Evolutionary conservation across 2,113 vertebrate genomes (phyloP).

Genomic region (Pituophis catenifer): DNA sequence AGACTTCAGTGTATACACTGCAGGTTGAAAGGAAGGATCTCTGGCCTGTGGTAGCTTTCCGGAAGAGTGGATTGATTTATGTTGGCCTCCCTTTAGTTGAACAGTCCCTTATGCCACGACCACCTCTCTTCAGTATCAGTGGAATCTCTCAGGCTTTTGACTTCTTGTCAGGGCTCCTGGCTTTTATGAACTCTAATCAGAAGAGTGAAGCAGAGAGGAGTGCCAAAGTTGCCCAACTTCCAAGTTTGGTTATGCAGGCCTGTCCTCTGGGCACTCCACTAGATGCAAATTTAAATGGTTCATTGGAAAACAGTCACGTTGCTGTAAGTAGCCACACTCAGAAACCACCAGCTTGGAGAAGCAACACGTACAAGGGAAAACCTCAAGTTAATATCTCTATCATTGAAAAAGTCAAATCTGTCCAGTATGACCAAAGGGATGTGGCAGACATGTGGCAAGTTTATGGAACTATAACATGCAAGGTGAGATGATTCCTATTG

Average conservation of each 20-base stretch:
- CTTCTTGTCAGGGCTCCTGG: constrained; percentile 78
- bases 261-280: constrained; percentile 88
- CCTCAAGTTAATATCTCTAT: constrained; percentile 82
- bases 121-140: constrained; percentile 75
- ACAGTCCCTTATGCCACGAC: constrained; percentile 73
- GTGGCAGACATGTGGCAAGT: constrained; percentile 88
- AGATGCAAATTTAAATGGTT: constrained; percentile 72
- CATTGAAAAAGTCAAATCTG: constrained; percentile 85
- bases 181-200: constrained; percentile 75
- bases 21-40: constrained; percentile 68
- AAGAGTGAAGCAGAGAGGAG: constrained; percentile 75
- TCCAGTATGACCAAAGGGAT: constrained; percentile 85
- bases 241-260: constrained; percentile 78
- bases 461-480: constrained; percentile 86
- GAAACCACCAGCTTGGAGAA: constrained; percentile 89
- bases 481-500: constrained; percentile 73
- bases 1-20: constrained; percentile 74
- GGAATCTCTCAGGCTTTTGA: constrained; percentile 86
- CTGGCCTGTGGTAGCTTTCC: constrained; percentile 86
- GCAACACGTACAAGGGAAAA: constrained; percentile 79
- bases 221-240: constrained; percentile 75
- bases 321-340: constrained; percentile 66
- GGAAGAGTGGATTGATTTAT: constrained; percentile 76
- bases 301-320: constrained; percentile 63
- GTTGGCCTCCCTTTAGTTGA: constrained; percentile 86